phyloP scores from a whole-genome alignment of 2,888 invertebrate genomes.

The Mimumesa dahlbomi region DNA sequence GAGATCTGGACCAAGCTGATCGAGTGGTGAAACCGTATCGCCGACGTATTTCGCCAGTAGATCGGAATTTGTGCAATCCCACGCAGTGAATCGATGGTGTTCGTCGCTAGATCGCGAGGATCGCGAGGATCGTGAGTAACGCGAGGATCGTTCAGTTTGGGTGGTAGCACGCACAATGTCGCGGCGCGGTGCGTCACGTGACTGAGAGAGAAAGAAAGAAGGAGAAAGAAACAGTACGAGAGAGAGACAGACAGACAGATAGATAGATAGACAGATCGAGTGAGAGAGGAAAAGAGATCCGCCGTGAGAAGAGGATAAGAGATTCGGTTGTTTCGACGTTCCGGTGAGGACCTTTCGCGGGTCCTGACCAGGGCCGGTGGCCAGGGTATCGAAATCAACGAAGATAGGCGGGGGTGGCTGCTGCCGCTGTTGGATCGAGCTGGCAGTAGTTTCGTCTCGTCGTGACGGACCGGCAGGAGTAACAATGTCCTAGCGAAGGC shows the following conservation, averaged over 20 bases:
- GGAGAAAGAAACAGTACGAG: constrained; percentile 11
- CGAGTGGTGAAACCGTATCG: too few species aligned
- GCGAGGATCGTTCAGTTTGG: constrained; percentile 31
- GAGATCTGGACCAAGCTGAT: too few species aligned
- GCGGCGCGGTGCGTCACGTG: constrained; percentile 58
- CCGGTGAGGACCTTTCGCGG: constrained; percentile 32
- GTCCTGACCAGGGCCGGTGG: constrained; percentile 30
- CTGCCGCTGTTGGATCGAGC: constrained; percentile 54
- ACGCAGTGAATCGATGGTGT: constrained; percentile 47
- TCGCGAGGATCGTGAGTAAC: constrained; percentile 55
- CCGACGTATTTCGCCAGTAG: too few species aligned
- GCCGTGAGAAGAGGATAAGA: constrained; percentile 8
- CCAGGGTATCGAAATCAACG: constrained; percentile 40
- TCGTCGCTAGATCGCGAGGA: constrained; percentile 53
- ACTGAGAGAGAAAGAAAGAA: constrained; percentile 39
- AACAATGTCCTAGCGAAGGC: constrained; percentile 78
- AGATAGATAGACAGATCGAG: constrained; percentile 29
- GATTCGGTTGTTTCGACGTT: constrained; percentile 7
- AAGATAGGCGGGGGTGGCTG: constrained; percentile 64
- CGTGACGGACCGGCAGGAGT: constrained; percentile 54
- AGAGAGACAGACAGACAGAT: constrained; percentile 6
- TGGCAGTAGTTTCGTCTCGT: constrained; percentile 54
- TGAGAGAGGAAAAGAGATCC: constrained; percentile 35
- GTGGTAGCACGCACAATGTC: constrained; percentile 47
- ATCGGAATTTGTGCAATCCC: neutral